phyloP scores from a whole-genome alignment of 2,797 vertebrate genomes.

The Microcaecilia unicolor region DNA sequence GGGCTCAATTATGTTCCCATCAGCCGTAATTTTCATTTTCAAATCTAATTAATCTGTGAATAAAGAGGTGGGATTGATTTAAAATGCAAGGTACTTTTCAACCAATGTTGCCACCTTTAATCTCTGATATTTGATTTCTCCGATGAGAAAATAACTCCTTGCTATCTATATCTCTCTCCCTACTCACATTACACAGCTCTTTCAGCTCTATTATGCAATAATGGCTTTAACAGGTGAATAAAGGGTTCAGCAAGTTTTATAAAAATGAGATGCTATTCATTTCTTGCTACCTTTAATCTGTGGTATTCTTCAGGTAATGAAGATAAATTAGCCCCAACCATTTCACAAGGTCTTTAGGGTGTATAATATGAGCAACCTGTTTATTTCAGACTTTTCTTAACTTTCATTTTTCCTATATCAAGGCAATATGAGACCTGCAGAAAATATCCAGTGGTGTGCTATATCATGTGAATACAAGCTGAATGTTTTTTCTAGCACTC shows the following conservation, averaged over 20 bases:
- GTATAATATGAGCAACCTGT: conserved; percentile 44
- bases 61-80: conserved; percentile 66
- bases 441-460: too few species aligned
- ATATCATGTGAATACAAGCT: too few species aligned
- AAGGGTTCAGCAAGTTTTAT: conserved; percentile 65
- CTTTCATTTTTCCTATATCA: too few species aligned
- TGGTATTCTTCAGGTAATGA: conserved; percentile 63
- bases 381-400: conserved; percentile 46
- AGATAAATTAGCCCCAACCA: conserved; percentile 60
- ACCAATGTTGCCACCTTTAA: conserved; percentile 54
- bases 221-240: conserved; percentile 62
- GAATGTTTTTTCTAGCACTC: too few species aligned
- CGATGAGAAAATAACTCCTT: conserved; percentile 60
- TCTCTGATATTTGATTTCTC: conserved; percentile 56
- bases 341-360: conserved; percentile 55
- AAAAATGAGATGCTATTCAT: conserved; percentile 66
- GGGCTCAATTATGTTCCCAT: conserved; percentile 58
- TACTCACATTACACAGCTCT: conserved; percentile 50
- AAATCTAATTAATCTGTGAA: conserved; percentile 70
- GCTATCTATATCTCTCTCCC: conserved; percentile 48
- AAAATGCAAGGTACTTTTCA: conserved; percentile 61
- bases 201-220: conserved; percentile 60
- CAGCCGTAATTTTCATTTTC: conserved; percentile 69
- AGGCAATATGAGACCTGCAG: too few species aligned
- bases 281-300: conserved; percentile 74